Evolutionary conservation across 2,113 vertebrate genomes (phyloP).

Genomic region (Equus przewalskii): DNA sequence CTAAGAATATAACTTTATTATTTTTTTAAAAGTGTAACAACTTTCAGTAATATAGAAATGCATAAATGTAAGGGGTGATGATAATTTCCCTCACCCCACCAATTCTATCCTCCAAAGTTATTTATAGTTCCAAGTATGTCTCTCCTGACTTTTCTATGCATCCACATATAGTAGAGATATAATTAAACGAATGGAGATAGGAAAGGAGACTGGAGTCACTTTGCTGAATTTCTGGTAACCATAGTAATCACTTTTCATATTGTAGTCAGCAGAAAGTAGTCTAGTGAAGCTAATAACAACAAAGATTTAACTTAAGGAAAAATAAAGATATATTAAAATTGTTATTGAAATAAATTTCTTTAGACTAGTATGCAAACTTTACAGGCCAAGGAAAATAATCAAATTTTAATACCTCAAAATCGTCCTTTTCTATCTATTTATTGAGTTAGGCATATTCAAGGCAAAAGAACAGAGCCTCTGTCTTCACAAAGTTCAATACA

Average conservation of each 20-base stretch:
- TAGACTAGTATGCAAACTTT: not conserved
- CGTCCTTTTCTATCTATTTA: not conserved
- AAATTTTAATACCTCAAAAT: conserved; percentile 30
- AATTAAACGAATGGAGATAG: not conserved
- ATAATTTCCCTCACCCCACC: not conserved
- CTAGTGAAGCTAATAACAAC: conserved; percentile 6
- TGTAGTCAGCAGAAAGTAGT: not conserved
- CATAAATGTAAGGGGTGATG: not conserved
- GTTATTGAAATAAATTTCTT: conserved; percentile 25
- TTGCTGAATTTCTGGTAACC: conserved; percentile 6
- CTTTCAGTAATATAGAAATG: not conserved
- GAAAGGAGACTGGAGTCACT: not conserved
- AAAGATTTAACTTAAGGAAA: conserved; percentile 40
- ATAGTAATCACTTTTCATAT: not conserved
- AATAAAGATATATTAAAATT: conserved; percentile 1
- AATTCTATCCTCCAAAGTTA: conserved; percentile 1
- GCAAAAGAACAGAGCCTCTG: not conserved
- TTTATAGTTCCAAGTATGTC: not conserved
- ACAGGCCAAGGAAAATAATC: conserved; percentile 4
- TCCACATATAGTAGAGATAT: not conserved
- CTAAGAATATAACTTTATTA: not conserved
- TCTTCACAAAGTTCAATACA: not conserved
- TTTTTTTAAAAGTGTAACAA: not conserved
- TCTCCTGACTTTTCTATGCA: not conserved
- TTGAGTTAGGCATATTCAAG: not conserved